Evolutionary conservation across 1,140 invertebrate genomes (phyloP), one percentile per base, ranked within the genome.

Genomic region (Drosophila simulans): DNA sequence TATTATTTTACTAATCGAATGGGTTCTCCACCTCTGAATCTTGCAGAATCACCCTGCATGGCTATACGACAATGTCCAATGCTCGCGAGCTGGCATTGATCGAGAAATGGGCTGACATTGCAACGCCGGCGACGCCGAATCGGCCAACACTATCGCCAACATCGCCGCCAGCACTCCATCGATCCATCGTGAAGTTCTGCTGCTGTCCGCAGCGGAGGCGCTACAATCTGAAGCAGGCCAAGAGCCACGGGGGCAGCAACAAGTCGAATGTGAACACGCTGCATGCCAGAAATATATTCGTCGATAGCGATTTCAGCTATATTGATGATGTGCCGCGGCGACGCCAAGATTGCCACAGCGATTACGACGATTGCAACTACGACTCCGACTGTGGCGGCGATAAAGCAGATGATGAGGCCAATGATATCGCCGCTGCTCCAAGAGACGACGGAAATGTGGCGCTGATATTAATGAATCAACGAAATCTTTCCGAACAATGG

Each of bases 71-170:
- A 86, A 92, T 92, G 91, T 89, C 90, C 78, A 91, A 89, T 89
- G 90, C 79, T 89, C 90, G 88, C 68, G 91, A 92, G 69, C 70
- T 92, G 81, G 79, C 90, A 80, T 86, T 91, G 75, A 78, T 91
- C 58, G 86, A 91, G 76, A 91, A 92, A 91, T 92, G 91, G 90
- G 76, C 90, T 84, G 90, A 91, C 69, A 90, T 88, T 81, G 90
- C 90, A 63, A 88, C 86, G 77, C 90, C 83, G 71, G 72, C 82
- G 81, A 91, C 84, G 60, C 84, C 80, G 65, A 65, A 85, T 58
- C 52, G 85, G 73, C 81, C 79, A 55, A 69, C 80, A 22, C 53
- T 89, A 73, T 91, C 90, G 66, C 90, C 90, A 55, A 91, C 90
- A 59, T 91, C 90, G 48, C 90, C 90, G 54, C 75, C 64, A 51